Evolutionary conservation across 2,113 vertebrate species (phyloP), one percentile per base, ranked within the genome.

Genomic region (Gopherus flavomarginatus): DNA sequence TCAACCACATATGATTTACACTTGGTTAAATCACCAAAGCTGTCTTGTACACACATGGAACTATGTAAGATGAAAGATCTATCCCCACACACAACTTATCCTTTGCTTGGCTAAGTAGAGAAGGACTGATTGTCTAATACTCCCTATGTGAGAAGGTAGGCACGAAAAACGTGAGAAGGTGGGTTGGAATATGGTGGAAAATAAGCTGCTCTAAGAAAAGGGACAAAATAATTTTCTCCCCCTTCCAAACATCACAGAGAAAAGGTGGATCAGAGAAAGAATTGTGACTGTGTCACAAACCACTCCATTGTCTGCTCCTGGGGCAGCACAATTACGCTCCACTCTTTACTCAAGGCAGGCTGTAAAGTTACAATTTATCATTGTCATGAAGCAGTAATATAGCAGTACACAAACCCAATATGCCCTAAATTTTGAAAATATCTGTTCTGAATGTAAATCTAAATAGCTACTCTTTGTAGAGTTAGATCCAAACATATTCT

Each of bases 371-470:
- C 65, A 69, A 52, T 4, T 72, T 35, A 56, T 90, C 87, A 87
- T 81, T 92, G 57, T 17, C 87, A 94, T 83, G 72, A 90, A 95
- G 82, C 83, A 86, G n/a, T 92, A 84, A 84, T 86, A 44, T 94
- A 92, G 86, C n/a, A 80, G 47, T 82, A 92, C 47, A 56, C 59
- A 90, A 92, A 89, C 85, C 88, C n/a, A 93, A 65, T 94, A 89
- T 94, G 44, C 44, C 44, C 72, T 81, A 95, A 95, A 95, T 94
- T 85, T 93, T 97, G 78, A 38, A 87, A 95, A 85, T 88, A 93
- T 93, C 89, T 97, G 78, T 65, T 95, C 90, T 88, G 81, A 62
- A 75, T 86, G 88, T 97, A 95, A 97, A 96, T 95, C 72, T 89
- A 56, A 94, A 82, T 90, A 95, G 59, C 93, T 94, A 81, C 95